phyloP scores from a whole-genome alignment of 2,888 invertebrate genomes.

The Nomada fucata region DNA sequence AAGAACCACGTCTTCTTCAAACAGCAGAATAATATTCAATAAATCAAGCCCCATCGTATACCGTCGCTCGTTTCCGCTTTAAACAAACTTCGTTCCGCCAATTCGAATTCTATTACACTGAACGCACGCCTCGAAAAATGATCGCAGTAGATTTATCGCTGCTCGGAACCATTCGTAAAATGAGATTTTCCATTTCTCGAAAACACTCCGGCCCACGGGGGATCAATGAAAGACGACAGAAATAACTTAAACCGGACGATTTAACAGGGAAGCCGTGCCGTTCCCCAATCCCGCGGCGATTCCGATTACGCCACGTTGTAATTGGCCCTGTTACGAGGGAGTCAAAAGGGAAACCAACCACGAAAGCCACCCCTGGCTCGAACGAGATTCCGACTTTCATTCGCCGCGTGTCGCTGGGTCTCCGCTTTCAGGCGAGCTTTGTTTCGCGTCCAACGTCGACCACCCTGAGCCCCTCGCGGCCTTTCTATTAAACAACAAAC shows the following conservation, averaged over 20 bases:
- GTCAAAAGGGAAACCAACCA: constrained; percentile 30
- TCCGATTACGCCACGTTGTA: constrained; percentile 21
- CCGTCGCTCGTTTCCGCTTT: no score
- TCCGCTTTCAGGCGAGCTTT: constrained; percentile 50
- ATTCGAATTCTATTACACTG: no score
- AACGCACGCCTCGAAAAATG: no score
- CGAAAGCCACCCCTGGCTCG: constrained; percentile 16
- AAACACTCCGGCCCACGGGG: not conserved
- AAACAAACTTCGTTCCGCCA: no score
- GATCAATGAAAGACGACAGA: not conserved
- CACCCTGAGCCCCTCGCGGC: constrained; percentile 14
- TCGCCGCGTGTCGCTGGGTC: constrained; percentile 25
- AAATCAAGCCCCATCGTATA: no score
- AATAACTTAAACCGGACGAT: not conserved
- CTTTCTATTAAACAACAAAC: constrained; percentile 66
- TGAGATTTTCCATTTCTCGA: no score
- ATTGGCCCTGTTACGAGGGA: constrained; percentile 22
- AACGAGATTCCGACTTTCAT: constrained; percentile 35
- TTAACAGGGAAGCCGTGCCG: not conserved
- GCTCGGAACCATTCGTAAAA: no score
- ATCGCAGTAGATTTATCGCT: no score
- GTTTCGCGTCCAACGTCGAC: constrained; percentile 34
- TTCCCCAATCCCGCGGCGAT: not conserved
- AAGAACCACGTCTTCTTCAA: not conserved
- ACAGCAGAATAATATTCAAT: no score